A percentile compares a stretch with the other conserved stretches of the same genome.
Conservation (phyloP, 2,888 invertebrate genomes). For the Dryobotodes eremita region DNA sequence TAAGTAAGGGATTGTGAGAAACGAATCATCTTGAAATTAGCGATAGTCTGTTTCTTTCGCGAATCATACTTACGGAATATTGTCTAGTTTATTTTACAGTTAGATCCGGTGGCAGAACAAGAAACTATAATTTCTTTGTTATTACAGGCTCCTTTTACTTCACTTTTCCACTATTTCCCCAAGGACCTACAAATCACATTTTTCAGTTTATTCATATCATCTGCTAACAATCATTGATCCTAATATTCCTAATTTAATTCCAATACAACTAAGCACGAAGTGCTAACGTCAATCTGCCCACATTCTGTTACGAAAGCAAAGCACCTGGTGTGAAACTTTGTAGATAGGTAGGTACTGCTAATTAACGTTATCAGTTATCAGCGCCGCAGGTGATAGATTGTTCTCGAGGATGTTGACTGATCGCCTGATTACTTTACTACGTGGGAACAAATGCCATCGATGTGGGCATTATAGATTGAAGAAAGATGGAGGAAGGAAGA, state of each 20-base stretch:
- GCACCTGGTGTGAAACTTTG: constrained; percentile 59
- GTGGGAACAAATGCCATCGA: constrained; percentile 63
- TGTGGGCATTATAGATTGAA: constrained; percentile 21
- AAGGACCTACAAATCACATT: too few species aligned
- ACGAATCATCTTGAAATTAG: not conserved
- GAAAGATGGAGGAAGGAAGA: not conserved
- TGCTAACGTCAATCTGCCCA: constrained; percentile 28
- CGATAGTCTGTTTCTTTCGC: not conserved
- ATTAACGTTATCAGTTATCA: constrained; percentile 71
- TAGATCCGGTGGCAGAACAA: too few species aligned
- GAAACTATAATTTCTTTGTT: not conserved
- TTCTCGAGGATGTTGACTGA: constrained; percentile 72
- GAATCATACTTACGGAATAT: too few species aligned
- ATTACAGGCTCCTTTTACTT: not conserved
- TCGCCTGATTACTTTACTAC: constrained; percentile 66
- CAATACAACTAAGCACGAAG: not conserved
- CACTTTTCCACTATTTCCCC: not conserved
- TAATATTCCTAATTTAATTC: not conserved
- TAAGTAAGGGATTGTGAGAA: not conserved
- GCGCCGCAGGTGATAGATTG: constrained; percentile 67
- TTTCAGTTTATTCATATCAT: not conserved
- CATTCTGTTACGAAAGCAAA: constrained; percentile 56
- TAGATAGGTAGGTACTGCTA: constrained; percentile 51
- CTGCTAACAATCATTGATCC: not conserved
- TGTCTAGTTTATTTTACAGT: too few species aligned